Base-by-base conservation (phyloP, 2,113 vertebrate genomes). In the Syngnathus scovelli region DNA sequence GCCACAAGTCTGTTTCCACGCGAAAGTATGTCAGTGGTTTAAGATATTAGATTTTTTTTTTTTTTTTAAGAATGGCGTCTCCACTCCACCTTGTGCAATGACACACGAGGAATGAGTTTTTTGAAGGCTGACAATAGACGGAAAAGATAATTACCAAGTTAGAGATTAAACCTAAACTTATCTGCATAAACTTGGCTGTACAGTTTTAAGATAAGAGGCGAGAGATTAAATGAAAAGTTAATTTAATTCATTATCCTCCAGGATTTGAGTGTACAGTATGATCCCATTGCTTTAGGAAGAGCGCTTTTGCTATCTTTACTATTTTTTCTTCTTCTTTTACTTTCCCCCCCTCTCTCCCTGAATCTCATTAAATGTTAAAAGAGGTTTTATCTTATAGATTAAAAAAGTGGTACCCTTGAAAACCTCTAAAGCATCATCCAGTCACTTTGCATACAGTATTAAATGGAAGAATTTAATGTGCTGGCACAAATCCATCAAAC, bases 281-380 rank as follows among this genome's bases (percentile, higher is more conserved):
- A 75, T 79, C 69, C 59, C 56, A 36, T 38, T 69, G 68, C 72
- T 54, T 23, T 16, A 60, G 73, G 52, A 77, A 73, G 39, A 67
- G 61, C 21, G 33, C 61, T 63, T 77, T 70, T 77, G 12, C 36
- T 76, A 67, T 80, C 69, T 74, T 44, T 43, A 38, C 19, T 69
- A 66, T 16, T 8, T 8, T 6, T 21, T 27, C 61, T 65, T 66
- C 66, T 66, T 1, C 5, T 48, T 48, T 48, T 27, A 49, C 44
- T 49, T 59, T 64, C 67, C 9, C 7, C 49, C 9, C 7, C 49
- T 61, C 39, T 70, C 55, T 13, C 61, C 51, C 41, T 80, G 77
- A 79, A 68, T 82, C 63, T 85, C 72, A 77, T 83, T 83, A 69
- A 78, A 67, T 76, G 70, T 72, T 78, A 75, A 74, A 74, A 70